Conservation (phyloP, 2,797 vertebrate species). For the Epinephelus awoara region DNA sequence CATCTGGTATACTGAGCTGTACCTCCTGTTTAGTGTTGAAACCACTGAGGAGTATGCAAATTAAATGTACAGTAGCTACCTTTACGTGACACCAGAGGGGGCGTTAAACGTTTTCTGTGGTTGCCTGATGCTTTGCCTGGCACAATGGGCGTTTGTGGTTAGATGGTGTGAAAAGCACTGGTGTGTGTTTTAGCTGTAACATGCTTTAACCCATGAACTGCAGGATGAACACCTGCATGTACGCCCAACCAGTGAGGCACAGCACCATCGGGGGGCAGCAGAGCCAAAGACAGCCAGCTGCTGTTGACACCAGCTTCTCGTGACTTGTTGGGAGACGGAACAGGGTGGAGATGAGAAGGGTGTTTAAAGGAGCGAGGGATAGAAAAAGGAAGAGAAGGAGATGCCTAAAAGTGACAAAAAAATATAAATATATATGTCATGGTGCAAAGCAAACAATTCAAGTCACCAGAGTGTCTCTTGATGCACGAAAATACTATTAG, state of each 20-base stretch:
- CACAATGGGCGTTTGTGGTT: not conserved
- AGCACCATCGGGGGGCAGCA: constrained; percentile 77
- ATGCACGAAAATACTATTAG: constrained; percentile 1
- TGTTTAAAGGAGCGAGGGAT: not conserved
- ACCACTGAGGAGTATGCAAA: constrained; percentile 42
- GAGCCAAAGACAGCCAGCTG: constrained; percentile 58
- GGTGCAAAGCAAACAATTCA: constrained; percentile 1
- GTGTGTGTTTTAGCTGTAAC: not conserved
- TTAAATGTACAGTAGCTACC: constrained; percentile 16
- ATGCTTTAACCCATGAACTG: not conserved
- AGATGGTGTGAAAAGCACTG: not conserved
- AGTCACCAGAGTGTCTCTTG: not conserved
- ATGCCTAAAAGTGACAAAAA: not conserved
- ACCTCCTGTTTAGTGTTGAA: constrained; percentile 39
- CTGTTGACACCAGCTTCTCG: constrained; percentile 41
- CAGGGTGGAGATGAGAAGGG: constrained; percentile 14
- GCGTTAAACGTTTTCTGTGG: not conserved
- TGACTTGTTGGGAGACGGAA: constrained; percentile 19
- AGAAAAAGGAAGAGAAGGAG: not conserved
- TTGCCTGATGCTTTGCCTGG: not conserved
- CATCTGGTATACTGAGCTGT: constrained; percentile 28
- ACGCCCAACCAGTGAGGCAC: not conserved
- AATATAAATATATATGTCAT: not conserved
- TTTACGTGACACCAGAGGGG: constrained; percentile 8
- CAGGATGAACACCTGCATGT: not conserved